These are phyloP conservation scores for Campaea margaritaria DNA, from an alignment of 2,888 invertebrate species.

Conservation along the genomic window DNA sequence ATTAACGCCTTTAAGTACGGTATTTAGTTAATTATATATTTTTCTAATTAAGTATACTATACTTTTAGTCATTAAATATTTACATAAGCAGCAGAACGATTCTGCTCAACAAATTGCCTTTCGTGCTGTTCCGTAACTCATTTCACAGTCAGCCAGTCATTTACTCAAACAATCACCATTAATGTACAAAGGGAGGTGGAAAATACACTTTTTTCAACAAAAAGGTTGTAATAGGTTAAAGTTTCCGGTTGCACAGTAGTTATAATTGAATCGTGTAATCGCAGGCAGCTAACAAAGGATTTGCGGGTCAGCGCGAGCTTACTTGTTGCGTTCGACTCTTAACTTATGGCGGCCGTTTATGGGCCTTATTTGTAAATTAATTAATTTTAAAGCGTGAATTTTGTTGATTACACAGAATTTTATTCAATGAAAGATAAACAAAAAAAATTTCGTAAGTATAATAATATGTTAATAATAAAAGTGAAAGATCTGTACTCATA, in stretches of 20 bases:
- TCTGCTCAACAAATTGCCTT: constrained; percentile 25
- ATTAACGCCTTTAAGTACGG: too few species aligned
- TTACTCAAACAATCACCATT: constrained; percentile 27
- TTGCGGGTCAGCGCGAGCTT: constrained; percentile 45
- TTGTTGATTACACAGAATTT: background rate
- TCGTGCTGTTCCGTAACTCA: constrained; percentile 31
- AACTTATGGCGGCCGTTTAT: background rate
- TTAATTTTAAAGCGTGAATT: background rate
- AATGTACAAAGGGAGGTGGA: constrained; percentile 29
- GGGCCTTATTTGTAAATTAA: constrained; percentile 34
- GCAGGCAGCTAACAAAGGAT: constrained; percentile 48
- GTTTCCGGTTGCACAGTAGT: constrained; percentile 33
- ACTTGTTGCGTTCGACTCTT: constrained; percentile 66
- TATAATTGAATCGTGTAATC: constrained; percentile 45
- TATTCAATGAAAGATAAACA: too few species aligned
- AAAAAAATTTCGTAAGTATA: too few species aligned
- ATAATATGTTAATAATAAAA: too few species aligned
- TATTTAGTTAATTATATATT: constrained; percentile 1
- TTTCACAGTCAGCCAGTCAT: constrained; percentile 30
- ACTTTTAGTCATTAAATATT: constrained; percentile 5
- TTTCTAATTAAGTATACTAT: background rate
- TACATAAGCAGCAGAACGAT: constrained; percentile 6
- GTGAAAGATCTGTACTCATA: too few species aligned
- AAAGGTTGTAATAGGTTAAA: constrained; percentile 21
- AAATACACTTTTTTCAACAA: constrained; percentile 14